Evolutionary conservation across 2,113 vertebrate genomes (phyloP).

Genomic region (Cacatua alba): DNA sequence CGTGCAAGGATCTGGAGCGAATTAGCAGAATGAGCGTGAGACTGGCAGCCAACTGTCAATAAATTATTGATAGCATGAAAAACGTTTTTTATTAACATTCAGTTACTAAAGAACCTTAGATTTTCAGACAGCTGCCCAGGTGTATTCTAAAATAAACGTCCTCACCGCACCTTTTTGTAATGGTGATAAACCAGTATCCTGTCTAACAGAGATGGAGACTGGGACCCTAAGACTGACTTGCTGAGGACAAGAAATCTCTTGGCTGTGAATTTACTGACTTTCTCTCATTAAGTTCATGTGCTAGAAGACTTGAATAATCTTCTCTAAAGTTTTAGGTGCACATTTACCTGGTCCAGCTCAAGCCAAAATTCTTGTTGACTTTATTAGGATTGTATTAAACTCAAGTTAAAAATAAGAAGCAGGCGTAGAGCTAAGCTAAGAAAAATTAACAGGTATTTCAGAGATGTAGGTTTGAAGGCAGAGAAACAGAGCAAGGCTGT

Average conservation of each 20-base stretch:
- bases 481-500: not conserved
- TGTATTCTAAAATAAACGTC: not conserved
- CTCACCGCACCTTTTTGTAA: not conserved
- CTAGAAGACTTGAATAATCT: not conserved
- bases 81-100: not conserved
- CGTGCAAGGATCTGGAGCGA: not conserved
- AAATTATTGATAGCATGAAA: not conserved
- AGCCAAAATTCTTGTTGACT: not conserved
- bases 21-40: slow-evolving; percentile 1
- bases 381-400: not conserved
- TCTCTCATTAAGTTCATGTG: not conserved
- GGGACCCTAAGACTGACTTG: not conserved
- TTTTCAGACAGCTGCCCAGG: not conserved
- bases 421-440: not conserved
- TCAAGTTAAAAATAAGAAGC: not conserved
- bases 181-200: not conserved
- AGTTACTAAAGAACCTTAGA: not conserved
- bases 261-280: not conserved
- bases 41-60: slow-evolving; percentile 1
- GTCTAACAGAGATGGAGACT: not conserved
- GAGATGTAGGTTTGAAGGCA: not conserved
- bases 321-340: not conserved
- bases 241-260: not conserved
- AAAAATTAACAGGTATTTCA: not conserved
- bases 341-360: not conserved